Base-by-base conservation (phyloP, 1,140 invertebrate species). In the Stegodyphus mimosarum region DNA sequence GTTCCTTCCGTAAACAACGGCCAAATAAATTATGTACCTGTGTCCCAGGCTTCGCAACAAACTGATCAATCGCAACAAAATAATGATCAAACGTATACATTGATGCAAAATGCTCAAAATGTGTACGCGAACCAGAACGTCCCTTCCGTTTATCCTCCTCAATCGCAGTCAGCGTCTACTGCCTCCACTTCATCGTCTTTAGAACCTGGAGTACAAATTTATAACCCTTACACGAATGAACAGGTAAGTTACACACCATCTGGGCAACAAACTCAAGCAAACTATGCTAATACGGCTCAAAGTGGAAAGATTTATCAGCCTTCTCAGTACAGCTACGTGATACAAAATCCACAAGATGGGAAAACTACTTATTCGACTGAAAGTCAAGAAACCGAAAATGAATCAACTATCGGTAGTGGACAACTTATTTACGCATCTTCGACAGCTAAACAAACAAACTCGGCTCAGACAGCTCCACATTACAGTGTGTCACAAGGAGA, bases 361-460 rank as follows among this genome's bases (percentile, higher is more conserved):
- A n/a, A n/a, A n/a, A n/a, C n/a, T n/a, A n/a, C n/a, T n/a, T n/a
- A n/a, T n/a, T n/a, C n/a, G n/a, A n/a, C 64, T 17, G 64, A 66
- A n/a, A 66, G n/a, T 66, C 64, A 66, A 17, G 6, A 66, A 7
- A 17, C 64, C n/a, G 7, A 66, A 17, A 66, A 17, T 64, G 10
- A 9, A 15, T 15, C 72, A 69, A 7, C 63, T 7, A 48, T 13
- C 7, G 17, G 33, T 49, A 66, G 49, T 17, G 69, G 78, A 15
- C 55, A 83, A 9, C 7, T 83, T 1, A 66, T 83, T 15, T 73
- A 83, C 13, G 80, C 70, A 10, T 74, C 80, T 10, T 74, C 80
- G 3, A 64, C 80, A 11, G 70, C 70, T 7, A 83, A 83, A 53
- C 53, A 74, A 67, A 83, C 74, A 50, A 73, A 74, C 9, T 83